Evolutionary conservation across 2,113 vertebrate genomes (phyloP).

Genomic region (Stigmatopora nigra): DNA sequence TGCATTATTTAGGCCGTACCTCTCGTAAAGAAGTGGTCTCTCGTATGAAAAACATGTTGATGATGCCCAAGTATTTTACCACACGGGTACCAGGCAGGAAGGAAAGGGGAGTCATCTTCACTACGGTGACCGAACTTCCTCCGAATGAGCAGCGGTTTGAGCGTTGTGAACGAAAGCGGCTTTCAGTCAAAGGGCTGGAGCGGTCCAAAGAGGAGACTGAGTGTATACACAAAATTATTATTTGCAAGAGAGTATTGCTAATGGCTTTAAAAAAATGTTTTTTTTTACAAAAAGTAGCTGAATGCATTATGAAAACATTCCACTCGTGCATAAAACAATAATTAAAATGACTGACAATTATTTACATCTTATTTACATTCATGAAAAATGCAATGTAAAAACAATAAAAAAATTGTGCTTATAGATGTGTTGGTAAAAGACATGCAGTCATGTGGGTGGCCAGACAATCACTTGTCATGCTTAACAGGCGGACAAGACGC

Average conservation of each 20-base stretch:
- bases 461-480: conserved; percentile 51
- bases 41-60: conserved; percentile 99
- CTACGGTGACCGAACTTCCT: conserved; percentile 79
- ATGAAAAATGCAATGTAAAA: conserved; percentile 9
- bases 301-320: neutral
- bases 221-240: conserved; percentile 14
- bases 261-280: neutral
- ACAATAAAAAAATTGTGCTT: neutral
- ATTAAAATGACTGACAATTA: neutral
- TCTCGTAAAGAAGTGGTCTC: conserved; percentile 95
- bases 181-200: conserved; percentile 81
- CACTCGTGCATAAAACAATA: neutral
- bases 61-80: conserved; percentile 95
- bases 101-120: conserved; percentile 97
- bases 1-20: conserved; percentile 59
- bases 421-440: conserved; percentile 3
- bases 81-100: conserved; percentile 92
- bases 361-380: conserved; percentile 11
- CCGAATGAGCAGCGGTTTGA: conserved; percentile 70
- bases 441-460: conserved; percentile 30
- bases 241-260: neutral
- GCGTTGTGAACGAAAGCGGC: conserved; percentile 76
- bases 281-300: neutral
- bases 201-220: conserved; percentile 85
- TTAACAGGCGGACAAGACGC: conserved; percentile 47